phyloP scores from a whole-genome alignment of 1,140 invertebrate species.

The Chironomus striatipennis region DNA sequence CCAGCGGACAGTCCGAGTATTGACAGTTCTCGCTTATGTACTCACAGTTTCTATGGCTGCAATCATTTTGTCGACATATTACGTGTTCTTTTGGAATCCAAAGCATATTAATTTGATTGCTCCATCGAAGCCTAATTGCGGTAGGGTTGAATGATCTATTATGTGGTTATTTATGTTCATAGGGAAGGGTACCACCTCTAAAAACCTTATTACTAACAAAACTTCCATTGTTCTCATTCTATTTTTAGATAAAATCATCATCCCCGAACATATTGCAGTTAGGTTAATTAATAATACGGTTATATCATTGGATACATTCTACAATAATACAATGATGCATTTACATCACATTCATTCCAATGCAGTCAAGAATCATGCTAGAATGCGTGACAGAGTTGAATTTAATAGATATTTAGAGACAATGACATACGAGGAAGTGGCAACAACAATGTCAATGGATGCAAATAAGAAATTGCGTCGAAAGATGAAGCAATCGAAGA shows the following conservation, averaged over 20 bases:
- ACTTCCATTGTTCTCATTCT: slow-evolving; percentile 24
- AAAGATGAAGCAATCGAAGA: background rate
- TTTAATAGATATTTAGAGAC: background rate
- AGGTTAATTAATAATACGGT: slow-evolving; percentile 38
- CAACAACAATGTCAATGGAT: background rate
- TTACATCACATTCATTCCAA: slow-evolving; percentile 10
- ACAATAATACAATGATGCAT: slow-evolving; percentile 32
- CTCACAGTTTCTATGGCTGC: slow-evolving; percentile 91
- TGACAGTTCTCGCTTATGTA: slow-evolving; percentile 92
- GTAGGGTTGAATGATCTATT: too few species aligned
- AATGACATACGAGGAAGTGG: background rate
- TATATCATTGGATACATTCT: slow-evolving; percentile 39
- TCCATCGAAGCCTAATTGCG: too few species aligned
- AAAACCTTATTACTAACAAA: too few species aligned
- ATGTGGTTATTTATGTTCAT: too few species aligned
- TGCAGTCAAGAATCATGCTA: background rate
- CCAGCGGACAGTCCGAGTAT: slow-evolving; percentile 79
- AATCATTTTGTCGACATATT: slow-evolving; percentile 90
- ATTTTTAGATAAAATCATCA: slow-evolving; percentile 39
- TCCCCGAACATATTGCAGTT: slow-evolving; percentile 40
- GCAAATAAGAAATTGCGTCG: background rate
- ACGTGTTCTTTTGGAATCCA: slow-evolving; percentile 92
- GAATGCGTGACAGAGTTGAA: background rate
- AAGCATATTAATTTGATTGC: slow-evolving; percentile 31
- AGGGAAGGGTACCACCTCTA: too few species aligned